phyloP scores from a whole-genome alignment of 1,140 invertebrate genomes.

The Acromyrmex charruanus region DNA sequence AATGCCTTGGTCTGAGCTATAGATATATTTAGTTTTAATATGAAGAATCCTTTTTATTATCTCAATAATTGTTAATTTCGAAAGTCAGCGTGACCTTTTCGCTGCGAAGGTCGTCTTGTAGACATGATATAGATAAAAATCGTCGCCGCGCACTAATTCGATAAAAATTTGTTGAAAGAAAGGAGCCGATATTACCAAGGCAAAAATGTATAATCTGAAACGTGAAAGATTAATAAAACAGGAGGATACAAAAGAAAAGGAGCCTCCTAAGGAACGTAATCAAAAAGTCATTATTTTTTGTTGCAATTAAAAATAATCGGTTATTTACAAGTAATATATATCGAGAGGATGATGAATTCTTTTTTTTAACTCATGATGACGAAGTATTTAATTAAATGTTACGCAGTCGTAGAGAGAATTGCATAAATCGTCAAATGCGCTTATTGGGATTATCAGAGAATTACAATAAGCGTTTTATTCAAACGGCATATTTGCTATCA shows the following conservation, averaged over 20 bases:
- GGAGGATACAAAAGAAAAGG: background rate
- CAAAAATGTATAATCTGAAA: background rate
- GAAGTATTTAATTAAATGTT: background rate
- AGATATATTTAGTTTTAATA: background rate
- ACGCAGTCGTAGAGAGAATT: constrained; percentile 35
- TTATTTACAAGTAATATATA: constrained; percentile 11
- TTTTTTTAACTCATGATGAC: background rate
- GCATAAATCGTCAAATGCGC: constrained; percentile 39
- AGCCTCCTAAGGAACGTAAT: constrained; percentile 25
- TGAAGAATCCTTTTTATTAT: background rate
- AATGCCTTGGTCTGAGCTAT: background rate
- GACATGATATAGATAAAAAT: constrained; percentile 12
- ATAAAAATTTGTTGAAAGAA: constrained; percentile 48
- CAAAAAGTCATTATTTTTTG: constrained; percentile 20
- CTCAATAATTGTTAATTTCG: constrained; percentile 26
- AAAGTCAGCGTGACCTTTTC: constrained; percentile 29
- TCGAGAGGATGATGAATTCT: background rate
- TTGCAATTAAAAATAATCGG: background rate
- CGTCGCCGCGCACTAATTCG: constrained; percentile 17
- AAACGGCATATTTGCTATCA: constrained; percentile 8
- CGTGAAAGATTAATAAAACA: background rate
- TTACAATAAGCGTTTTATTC: constrained; percentile 68
- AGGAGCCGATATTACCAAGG: background rate
- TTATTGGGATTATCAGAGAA: constrained; percentile 55
- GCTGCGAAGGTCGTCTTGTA: background rate